Base-by-base conservation (phyloP, 64 coral and sea anemone species). In the Montipora sp. region DNA sequence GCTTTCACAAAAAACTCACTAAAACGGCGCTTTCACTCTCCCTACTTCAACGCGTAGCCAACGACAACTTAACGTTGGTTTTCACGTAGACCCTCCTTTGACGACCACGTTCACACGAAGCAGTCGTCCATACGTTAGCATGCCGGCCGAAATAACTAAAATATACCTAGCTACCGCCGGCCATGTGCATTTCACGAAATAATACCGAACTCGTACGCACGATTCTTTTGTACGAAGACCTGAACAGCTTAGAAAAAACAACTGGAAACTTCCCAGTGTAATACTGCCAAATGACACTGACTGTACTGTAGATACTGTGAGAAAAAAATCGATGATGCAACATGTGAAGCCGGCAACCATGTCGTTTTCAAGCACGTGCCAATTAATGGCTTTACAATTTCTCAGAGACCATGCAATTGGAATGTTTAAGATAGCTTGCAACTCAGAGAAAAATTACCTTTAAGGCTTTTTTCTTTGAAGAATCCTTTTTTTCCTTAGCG, bases 401-500 rank as follows among this genome's bases (percentile, higher is more conserved):
- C 19, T 8, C 19, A 49, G 75, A 50, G 36, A 36, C 36, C 36
- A 36, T 36, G 36, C 36, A 36, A 36, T 36, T 36, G 36, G 36
- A 36, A 36, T 36, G 36, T 36, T 36, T 36, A 36, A 36, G 36
- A 36, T 36, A 36, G 2, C 36, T 5, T 1, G 45, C 9, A 48
- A 48, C 19, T 78, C 75, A 8, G 44, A 15, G 47, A 14, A 78
- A 19, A 49, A 45, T 18, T 50, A 78, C 75, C 75, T 78, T 45
- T 6, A 1, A 7, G 11, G 11, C 47, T n/a, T 45, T 19, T 49
- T 50, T 50, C 18, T 78, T 78, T 7, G 75, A 78, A 48, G 75
- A 78, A 19, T 78, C 19, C 47, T 78, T 78, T 49, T 36, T 46
- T 78, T 78, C 49, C 75, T 78, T 78, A 16, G 18, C 44, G 75